Evolutionary conservation across 1,140 invertebrate genomes (phyloP), one percentile per base, ranked within the genome.

Genomic region (Galleria mellonella): DNA sequence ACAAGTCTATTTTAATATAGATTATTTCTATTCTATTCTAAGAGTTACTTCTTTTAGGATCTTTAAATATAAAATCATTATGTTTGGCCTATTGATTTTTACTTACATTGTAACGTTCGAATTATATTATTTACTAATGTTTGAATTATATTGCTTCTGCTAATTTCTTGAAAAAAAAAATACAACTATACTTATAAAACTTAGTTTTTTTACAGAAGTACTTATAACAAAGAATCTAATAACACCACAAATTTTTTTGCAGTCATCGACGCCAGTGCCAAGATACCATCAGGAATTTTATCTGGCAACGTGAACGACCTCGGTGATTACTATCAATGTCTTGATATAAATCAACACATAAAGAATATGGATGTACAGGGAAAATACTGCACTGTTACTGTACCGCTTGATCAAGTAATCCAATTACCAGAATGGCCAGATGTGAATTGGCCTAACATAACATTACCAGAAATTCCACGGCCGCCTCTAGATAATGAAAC

Each of bases 311-410:
- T 65, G 5, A 53, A 61, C 14, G 64, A 68, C 9, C 39, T 62
- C 0, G 68, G 68, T 6, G 64, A 72, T 30, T 72, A 72, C 32
- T 45, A 51, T 13, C 54, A 68, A 53, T 72, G 68, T 32, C 47
- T 72, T 1, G 13, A 35, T 1, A 72, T 72, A 33, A 45, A 58
- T 27, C 2, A 45, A 8, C 9, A 27, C 0, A 15, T 45, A 6
- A 14, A 55, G 1, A 32, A 50, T 9, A 38, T 48, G 12, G 38
- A 51, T 0, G 32, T 66, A 9, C 41, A 62, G 36, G 68, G 68
- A 0, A 72, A 72, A 48, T 68, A 72, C 32, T 68, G 68, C 27
- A 39, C 47, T 0, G 42, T 71, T 13, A 28, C 9, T 0, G 23
- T 64, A 0, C 63, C 60, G 4, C 10, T 63, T 0, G 4, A 51